phyloP scores from a whole-genome alignment of 2,797 vertebrate genomes.

The Pagetopsis macropterus region DNA sequence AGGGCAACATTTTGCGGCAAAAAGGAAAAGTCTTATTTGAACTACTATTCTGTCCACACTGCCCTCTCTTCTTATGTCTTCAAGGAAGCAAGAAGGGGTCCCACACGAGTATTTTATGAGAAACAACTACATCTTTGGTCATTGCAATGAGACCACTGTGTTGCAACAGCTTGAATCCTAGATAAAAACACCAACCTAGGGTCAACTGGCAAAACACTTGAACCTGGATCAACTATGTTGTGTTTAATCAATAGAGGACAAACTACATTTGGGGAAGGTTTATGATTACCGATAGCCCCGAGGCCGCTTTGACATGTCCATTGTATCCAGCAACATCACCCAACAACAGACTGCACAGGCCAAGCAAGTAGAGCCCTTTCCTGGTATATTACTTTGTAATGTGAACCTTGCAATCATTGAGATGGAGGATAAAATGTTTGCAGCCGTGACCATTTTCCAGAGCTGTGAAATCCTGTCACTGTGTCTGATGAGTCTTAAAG shows the following conservation, averaged over 20 bases:
- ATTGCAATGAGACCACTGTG: background rate
- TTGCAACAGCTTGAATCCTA: background rate
- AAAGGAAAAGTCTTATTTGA: background rate
- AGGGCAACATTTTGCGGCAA: background rate
- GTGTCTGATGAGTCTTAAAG: conserved; percentile 9
- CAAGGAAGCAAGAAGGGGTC: background rate
- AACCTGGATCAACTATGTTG: background rate
- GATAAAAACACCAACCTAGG: too few relatives aligned
- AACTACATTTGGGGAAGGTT: too few relatives aligned
- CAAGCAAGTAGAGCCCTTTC: background rate
- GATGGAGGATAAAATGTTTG: conserved; percentile 1
- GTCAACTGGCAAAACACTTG: background rate
- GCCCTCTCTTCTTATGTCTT: too few relatives aligned
- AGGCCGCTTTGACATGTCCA: background rate
- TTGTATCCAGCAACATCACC: background rate
- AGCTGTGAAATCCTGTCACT: conserved; percentile 10
- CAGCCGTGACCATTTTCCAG: background rate
- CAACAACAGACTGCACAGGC: background rate
- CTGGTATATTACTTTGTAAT: conserved; percentile 13
- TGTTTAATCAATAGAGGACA: background rate
- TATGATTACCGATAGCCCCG: background rate
- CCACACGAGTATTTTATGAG: background rate
- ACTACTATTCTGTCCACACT: too few relatives aligned
- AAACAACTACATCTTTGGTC: background rate
- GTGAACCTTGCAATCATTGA: background rate